Percentiles rank a stretch among this genome's conserved stretches.
Evolutionary conservation across 2,113 vertebrate genomes (phyloP).

Genomic region (Salminus brasiliensis): DNA sequence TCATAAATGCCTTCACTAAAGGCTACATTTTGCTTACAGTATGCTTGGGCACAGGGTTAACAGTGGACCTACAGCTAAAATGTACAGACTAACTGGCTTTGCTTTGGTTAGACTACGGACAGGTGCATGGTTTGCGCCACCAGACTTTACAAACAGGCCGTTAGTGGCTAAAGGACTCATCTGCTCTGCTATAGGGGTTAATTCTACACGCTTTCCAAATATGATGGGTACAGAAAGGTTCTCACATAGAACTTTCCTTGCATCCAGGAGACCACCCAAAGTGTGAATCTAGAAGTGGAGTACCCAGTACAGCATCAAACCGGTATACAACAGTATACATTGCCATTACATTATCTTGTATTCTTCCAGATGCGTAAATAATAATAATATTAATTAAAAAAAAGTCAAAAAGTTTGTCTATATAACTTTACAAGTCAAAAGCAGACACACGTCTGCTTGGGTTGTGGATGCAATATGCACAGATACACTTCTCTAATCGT

Average conservation of each 20-base stretch:
- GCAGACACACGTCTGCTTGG: slow-evolving; percentile 66
- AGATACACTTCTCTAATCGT: slow-evolving; percentile 67
- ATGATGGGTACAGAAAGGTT: slow-evolving; percentile 48
- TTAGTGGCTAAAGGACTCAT: slow-evolving; percentile 29
- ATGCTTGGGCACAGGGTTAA: slow-evolving; percentile 57
- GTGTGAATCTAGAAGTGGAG: slow-evolving; percentile 44
- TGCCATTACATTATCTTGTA: slow-evolving; percentile 30
- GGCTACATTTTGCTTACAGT: slow-evolving; percentile 67
- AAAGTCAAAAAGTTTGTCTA: slow-evolving; percentile 53
- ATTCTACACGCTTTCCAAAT: slow-evolving; percentile 18
- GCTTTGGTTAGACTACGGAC: slow-evolving; percentile 72
- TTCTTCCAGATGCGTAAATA: slow-evolving; percentile 42
- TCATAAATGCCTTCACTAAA: slow-evolving; percentile 61
- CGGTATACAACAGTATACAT: slow-evolving; percentile 82
- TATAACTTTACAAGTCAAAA: slow-evolving; percentile 69
- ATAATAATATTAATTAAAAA: too few species aligned
- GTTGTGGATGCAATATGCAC: slow-evolving; percentile 79
- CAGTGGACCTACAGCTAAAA: slow-evolving; percentile 45
- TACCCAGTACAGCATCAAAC: slow-evolving; percentile 58
- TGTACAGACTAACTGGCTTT: slow-evolving; percentile 51
- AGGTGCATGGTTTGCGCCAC: slow-evolving; percentile 38
- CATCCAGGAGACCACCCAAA: slow-evolving; percentile 40
- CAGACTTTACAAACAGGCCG: not conserved
- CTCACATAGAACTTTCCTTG: slow-evolving; percentile 60
- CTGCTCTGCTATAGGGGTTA: slow-evolving; percentile 31